Base-by-base conservation (phyloP, 2,113 vertebrate genomes). In the Poecile atricapillus region DNA sequence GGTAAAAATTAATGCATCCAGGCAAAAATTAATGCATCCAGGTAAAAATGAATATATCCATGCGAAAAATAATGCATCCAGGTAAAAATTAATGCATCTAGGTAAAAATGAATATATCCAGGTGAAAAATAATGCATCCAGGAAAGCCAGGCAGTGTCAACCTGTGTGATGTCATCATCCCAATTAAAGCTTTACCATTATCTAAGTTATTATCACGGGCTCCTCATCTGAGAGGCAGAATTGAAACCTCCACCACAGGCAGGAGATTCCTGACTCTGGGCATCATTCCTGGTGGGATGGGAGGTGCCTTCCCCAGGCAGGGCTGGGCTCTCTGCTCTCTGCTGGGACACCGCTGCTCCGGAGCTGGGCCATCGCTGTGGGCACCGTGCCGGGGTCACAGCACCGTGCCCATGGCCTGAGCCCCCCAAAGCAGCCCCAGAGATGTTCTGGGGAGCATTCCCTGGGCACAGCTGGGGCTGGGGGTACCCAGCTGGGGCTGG, bases 391-490 rank as follows among this genome's bases (percentile, higher is more conserved):
- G 13, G 1, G 28, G 56, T 14, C 50, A 16, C 82, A 25, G 79
- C 47, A 2, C 2, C 1, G n/a, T 13, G 47, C 58, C 18, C 3
- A 3, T 0, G 6, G 19, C 64, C 70, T 3, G 10, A 64, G 52
- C 19, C 46, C 67, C 33, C 7, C 4, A 25, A 59, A 37, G 7
- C 60, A 35, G 52, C 30, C 16, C 24, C 10, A 22, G 9, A 22
- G 9, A 14, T 16, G 30, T 2, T 28, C 27, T 11, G 76, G 74
- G 21, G 49, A 37, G 83, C 16, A 47, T 10, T 30, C 3, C 68
- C 24, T 22, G 16, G 76, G 22, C 56, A 20, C 13, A 10, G 74
- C 27, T n/a, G 74, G 15, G 89, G 52, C 0, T 3, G 74, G 41
- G 37, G 91, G 69, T 31, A 14, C 69, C 22, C 1, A 3, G 64